Evolutionary conservation across 1,140 invertebrate genomes (phyloP), one percentile per base, ranked within the genome.

Genomic region (Drosophila virilis): DNA sequence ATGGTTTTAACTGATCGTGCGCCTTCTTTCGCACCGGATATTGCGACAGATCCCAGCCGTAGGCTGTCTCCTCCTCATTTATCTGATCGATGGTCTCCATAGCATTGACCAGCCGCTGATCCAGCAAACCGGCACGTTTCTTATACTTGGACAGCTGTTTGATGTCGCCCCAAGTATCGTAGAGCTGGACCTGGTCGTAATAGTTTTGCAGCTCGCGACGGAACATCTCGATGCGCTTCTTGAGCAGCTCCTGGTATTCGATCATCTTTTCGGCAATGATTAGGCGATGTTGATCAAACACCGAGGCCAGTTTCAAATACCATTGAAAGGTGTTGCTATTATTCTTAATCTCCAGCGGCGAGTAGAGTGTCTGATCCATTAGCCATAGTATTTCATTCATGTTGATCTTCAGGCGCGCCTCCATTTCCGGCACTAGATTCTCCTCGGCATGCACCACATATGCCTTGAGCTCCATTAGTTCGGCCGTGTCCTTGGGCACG

Each of bases 1-100:
- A 99, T 0, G 98, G 98, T 46, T 93, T 93, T 8, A 98, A 92
- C 91, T 95, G 96, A 75, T 97, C 96, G 66, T 95, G 94, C 1
- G 95, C 93, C 86, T 94, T 89, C 91, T 96, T 97, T 64, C 98
- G 94, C 64, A 96, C 93, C 0, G 98, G 97, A 94, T 99, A 99
- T 59, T 97, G 95, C 0, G 98, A 98, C 9, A 96, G 91, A 91
- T 98, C 96, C 96, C 97, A 99, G 10, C 95, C 96, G 92, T 98
- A 99, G 35, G 97, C 94, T 69, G 95, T 94, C 92, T 99, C 98
- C 91, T 99, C 98, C 86, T 95, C 95, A 92, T 99, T 99, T 77
- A 99, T 98, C 61, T 95, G 94, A 83, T 98, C 96, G 65, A 98
- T 98, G 74, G 94, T 96, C 42, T 95, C 94, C 89, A 97, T 94